These are phyloP conservation scores for Psilopogon haemacephalus DNA, from an alignment of 2,113 vertebrate species.

Conservation along the genomic window DNA sequence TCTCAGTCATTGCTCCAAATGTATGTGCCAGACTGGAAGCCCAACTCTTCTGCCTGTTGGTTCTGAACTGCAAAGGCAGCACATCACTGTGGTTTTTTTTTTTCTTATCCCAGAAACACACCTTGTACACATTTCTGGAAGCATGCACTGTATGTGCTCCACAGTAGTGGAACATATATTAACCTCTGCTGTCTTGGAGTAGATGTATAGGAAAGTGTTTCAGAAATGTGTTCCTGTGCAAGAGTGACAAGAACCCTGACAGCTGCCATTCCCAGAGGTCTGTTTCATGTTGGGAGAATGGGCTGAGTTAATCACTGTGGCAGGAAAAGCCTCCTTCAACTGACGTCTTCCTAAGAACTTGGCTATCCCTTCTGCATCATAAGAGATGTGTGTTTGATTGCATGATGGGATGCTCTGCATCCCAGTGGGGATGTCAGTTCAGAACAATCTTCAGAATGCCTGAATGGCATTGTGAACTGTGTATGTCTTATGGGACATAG, in stretches of 20 bases:
- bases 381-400: neutral
- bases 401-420: neutral
- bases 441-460: neutral
- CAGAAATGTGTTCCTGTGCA: neutral
- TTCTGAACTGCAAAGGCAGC: neutral
- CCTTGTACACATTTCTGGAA: neutral
- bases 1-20: fast-evolving
- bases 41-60: neutral
- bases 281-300: neutral
- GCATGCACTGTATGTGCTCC: neutral
- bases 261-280: neutral
- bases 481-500: neutral
- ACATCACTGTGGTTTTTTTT: neutral
- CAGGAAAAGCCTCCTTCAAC: neutral
- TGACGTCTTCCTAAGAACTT: neutral
- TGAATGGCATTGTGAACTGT: neutral
- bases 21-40: neutral
- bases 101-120: neutral
- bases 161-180: neutral
- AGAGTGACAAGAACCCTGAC: neutral
- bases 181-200: neutral
- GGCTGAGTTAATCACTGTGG: neutral
- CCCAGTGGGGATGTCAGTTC: neutral
- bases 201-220: neutral
- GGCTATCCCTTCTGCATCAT: neutral